These are phyloP conservation scores for Psittacara wagleri DNA, from an alignment of 2,113 vertebrate species.

Conservation along the genomic window DNA sequence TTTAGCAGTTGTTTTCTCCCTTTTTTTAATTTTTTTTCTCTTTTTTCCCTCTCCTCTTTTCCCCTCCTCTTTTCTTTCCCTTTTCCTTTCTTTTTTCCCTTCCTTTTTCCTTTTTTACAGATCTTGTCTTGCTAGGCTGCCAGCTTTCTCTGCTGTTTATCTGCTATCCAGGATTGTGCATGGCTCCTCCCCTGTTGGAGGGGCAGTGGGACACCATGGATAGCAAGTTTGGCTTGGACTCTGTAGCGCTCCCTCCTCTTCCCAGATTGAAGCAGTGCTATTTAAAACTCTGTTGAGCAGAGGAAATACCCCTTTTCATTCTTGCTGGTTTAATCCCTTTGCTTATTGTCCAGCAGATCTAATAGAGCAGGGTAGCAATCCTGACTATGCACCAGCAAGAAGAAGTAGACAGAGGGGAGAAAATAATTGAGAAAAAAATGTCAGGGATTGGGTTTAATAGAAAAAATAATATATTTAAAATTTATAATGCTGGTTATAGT, in stretches of 20 bases:
- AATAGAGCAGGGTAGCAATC: not conserved
- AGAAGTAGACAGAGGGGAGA: not conserved
- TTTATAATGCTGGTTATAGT: not conserved
- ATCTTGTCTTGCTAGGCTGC: not conserved
- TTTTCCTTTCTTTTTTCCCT: not conserved
- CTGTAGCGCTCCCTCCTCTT: not conserved
- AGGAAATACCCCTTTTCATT: not conserved
- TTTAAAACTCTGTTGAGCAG: not conserved
- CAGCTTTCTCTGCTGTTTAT: constrained; percentile 2
- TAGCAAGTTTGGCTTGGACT: not conserved
- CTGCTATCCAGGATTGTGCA: constrained; percentile 4
- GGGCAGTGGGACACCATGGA: not conserved
- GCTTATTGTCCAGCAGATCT: not conserved
- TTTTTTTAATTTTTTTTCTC: not conserved
- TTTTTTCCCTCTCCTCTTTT: not conserved
- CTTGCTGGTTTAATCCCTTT: not conserved
- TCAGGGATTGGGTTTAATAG: not conserved
- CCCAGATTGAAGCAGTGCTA: not conserved
- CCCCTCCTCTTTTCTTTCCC: not conserved
- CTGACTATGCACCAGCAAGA: not conserved
- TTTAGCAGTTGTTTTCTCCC: not conserved
- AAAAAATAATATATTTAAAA: not conserved
- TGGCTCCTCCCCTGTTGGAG: not conserved
- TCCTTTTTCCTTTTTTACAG: not conserved
- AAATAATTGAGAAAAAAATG: not conserved